Base-by-base conservation (phyloP, 2,888 invertebrate species). In the Papilio demoleus region DNA sequence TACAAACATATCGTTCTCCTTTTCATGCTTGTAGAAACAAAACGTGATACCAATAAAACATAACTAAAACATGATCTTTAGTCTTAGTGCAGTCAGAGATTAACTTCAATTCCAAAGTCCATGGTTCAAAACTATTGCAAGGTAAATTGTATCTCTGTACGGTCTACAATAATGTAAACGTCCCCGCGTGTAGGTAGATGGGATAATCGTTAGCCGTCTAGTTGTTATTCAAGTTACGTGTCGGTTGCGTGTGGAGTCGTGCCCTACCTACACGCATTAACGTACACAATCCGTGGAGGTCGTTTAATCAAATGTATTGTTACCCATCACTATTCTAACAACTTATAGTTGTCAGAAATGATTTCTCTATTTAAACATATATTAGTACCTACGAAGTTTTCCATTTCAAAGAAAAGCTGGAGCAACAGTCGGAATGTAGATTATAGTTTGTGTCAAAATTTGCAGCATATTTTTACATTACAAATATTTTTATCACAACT, bases 251-350 rank as follows among this genome's bases (percentile, higher is more conserved):
- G 78, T 78, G 78, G 77, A 75, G 81, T 76, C 76, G 71, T 71
- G 72, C 74, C 71, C 73, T 74, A 75, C 72, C 68, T 71, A 71
- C 70, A 71, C 68, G 70, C 67, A 74, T 76, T 75, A 77, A 73
- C 74, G 74, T 73, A 73, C 70, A 70, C 78, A 75, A 76, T 72
- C 76, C 75, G 73, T 76, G 79, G 78, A 79, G 82, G 79, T 77
- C 81, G 78, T 72, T 70, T 75, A 77, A 76, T 76, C 79, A 79
- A 45, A 45, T 19, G 82, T 81, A 81, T 81, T 82, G 83, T 83
- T 81, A 81, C 77, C 71, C 31, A 50, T 53, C 68, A 65, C 27
- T 47, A 38, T 34, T 60, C 31, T 63, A 19, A 50, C 47, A 64
- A 63, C 45, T 38, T 56, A 45, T 58, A 27, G 17, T 47, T 47